Evolutionary conservation across 1,140 invertebrate species (phyloP).

Genomic region (Pantala flavescens): DNA sequence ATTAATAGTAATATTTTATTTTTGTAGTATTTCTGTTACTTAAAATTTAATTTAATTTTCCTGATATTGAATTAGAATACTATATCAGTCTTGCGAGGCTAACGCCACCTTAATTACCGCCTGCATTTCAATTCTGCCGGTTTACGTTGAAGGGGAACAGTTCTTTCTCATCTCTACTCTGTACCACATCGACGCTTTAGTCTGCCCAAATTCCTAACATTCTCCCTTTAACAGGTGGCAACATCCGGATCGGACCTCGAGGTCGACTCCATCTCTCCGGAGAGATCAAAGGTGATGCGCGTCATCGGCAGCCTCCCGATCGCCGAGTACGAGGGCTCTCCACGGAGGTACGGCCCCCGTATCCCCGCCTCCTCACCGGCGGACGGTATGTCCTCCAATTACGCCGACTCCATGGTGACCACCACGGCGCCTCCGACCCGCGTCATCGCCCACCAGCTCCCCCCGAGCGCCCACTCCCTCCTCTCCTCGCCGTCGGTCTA

Average conservation of each 20-base stretch:
- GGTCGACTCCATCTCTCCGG: slow-evolving; percentile 38
- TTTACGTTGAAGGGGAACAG: no score
- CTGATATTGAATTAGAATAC: no score
- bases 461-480: slow-evolving; percentile 43
- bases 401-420: slow-evolving; percentile 13
- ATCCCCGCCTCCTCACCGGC: slow-evolving; percentile 31
- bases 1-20: no score
- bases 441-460: slow-evolving; percentile 30
- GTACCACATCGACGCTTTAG: no score
- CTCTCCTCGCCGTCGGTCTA: slow-evolving; percentile 53
- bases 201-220: no score
- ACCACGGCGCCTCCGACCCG: slow-evolving; percentile 30
- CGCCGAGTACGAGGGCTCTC: slow-evolving; percentile 84
- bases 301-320: slow-evolving; percentile 81
- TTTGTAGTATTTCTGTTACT: no score
- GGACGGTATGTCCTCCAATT: slow-evolving; percentile 21
- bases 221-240: slow-evolving; percentile 31
- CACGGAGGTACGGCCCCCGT: slow-evolving; percentile 66
- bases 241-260: slow-evolving; percentile 41
- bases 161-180: no score
- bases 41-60: no score
- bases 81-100: no score
- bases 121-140: no score
- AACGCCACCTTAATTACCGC: no score
- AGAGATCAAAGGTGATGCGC: slow-evolving; percentile 49